phyloP scores from a whole-genome alignment of 1,140 invertebrate genomes.

The Planococcus citri region DNA sequence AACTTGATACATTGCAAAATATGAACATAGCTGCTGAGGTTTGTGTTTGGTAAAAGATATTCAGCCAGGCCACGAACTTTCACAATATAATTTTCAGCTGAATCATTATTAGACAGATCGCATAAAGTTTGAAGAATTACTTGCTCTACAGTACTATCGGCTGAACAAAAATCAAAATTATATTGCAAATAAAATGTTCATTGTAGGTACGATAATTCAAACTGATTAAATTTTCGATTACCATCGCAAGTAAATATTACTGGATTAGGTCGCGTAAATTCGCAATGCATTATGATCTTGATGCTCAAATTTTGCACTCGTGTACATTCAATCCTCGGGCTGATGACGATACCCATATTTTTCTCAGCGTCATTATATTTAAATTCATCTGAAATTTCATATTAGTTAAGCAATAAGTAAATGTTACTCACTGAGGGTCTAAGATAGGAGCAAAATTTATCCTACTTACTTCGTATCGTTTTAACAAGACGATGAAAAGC shows the following conservation, averaged over 20 bases:
- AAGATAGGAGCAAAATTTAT: too few species aligned
- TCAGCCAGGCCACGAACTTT: constrained; percentile 71
- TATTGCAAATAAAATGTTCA: constrained; percentile 12
- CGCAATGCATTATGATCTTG: constrained; percentile 62
- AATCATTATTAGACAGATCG: constrained; percentile 49
- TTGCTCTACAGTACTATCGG: constrained; percentile 55
- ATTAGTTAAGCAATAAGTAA: constrained; percentile 24
- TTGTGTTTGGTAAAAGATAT: constrained; percentile 53
- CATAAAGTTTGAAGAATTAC: constrained; percentile 76
- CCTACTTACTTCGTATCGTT: constrained; percentile 49
- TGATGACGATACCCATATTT: constrained; percentile 69
- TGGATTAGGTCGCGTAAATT: constrained; percentile 42
- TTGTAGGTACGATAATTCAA: neutral
- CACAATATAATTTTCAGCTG: constrained; percentile 48
- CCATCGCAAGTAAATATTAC: constrained; percentile 78
- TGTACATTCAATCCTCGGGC: constrained; percentile 62
- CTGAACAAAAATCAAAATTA: constrained; percentile 20
- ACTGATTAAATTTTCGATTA: constrained; percentile 35
- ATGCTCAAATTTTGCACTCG: constrained; percentile 67
- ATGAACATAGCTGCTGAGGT: constrained; percentile 79
- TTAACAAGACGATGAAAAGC: constrained; percentile 70
- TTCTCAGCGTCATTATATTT: constrained; percentile 51
- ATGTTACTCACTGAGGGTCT: too few species aligned
- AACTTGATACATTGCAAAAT: constrained; percentile 87
- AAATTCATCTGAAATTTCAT: constrained; percentile 48